Percentiles rank a stretch among this genome's conserved stretches.
phyloP scores from a whole-genome alignment of 2,797 vertebrate species.

The Neopelma chrysocephalum region DNA sequence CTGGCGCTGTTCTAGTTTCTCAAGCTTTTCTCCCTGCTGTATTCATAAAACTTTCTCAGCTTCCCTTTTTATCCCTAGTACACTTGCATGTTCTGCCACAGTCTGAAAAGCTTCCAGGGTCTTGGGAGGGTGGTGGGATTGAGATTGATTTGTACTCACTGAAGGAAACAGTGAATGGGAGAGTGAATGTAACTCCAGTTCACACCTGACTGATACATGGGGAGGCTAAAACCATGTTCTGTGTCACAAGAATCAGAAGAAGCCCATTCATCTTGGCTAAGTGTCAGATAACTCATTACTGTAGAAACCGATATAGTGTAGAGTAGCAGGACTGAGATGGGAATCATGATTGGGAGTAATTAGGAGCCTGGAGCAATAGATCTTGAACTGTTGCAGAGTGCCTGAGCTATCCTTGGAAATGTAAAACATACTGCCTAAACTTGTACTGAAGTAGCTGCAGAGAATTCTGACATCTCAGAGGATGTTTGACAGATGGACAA shows the following conservation, averaged over 20 bases:
- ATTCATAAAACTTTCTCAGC: neutral
- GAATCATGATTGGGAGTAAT: neutral
- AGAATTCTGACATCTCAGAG: neutral
- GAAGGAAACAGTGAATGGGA: neutral
- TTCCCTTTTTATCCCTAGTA: neutral
- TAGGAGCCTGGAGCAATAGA: neutral
- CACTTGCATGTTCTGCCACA: neutral
- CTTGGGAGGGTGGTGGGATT: neutral
- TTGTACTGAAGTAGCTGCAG: neutral
- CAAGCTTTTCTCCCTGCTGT: neutral
- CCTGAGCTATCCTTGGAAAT: neutral
- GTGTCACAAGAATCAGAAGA: neutral
- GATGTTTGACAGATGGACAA: neutral
- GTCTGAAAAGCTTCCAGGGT: neutral
- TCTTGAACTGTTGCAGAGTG: neutral
- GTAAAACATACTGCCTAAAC: neutral
- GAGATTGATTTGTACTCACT: neutral
- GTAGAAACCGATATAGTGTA: neutral
- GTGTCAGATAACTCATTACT: neutral
- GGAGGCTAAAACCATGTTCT: neutral
- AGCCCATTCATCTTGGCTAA: neutral
- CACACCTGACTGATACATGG: rapidly evolving
- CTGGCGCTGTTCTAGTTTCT: neutral
- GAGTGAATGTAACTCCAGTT: rapidly evolving
- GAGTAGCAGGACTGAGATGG: neutral